Evolutionary conservation across 2,113 vertebrate genomes (phyloP).

Genomic region (Pygoscelis adeliae): DNA sequence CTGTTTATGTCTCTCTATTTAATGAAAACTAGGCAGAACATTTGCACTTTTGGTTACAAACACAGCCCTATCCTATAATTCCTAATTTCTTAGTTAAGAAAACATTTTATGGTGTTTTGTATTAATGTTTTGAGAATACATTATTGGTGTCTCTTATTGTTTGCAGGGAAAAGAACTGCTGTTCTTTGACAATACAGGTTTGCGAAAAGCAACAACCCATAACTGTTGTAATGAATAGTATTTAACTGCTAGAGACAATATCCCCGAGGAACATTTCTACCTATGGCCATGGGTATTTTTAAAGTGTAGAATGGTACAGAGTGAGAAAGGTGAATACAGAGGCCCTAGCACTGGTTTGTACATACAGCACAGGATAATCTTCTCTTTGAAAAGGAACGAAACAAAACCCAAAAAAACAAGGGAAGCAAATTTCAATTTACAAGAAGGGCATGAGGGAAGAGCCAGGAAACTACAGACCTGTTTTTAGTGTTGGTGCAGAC

Average conservation of each 20-base stretch:
- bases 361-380: not conserved
- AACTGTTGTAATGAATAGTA: not conserved
- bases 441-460: not conserved
- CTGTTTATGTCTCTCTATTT: slow-evolving; percentile 38
- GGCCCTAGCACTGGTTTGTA: not conserved
- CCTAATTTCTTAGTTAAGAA: slow-evolving; percentile 66
- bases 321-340: not conserved
- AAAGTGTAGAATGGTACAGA: not conserved
- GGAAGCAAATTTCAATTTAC: not conserved
- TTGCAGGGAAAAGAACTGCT: slow-evolving; percentile 37
- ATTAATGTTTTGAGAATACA: slow-evolving; percentile 41
- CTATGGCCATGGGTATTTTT: not conserved
- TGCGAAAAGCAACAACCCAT: not conserved
- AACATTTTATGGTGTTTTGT: slow-evolving; percentile 57
- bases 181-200: slow-evolving; percentile 27
- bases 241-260: not conserved
- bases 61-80: slow-evolving; percentile 52
- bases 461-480: not conserved
- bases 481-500: not conserved
- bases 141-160: slow-evolving; percentile 46
- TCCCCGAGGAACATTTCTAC: not conserved
- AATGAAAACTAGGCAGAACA: slow-evolving; percentile 58
- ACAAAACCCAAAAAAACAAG: not conserved
- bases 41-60: slow-evolving; percentile 66
- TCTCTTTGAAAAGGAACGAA: not conserved